These are phyloP conservation scores for Paraplagusia blochii DNA, from an alignment of 2,113 vertebrate genomes.

Conservation along the genomic window DNA sequence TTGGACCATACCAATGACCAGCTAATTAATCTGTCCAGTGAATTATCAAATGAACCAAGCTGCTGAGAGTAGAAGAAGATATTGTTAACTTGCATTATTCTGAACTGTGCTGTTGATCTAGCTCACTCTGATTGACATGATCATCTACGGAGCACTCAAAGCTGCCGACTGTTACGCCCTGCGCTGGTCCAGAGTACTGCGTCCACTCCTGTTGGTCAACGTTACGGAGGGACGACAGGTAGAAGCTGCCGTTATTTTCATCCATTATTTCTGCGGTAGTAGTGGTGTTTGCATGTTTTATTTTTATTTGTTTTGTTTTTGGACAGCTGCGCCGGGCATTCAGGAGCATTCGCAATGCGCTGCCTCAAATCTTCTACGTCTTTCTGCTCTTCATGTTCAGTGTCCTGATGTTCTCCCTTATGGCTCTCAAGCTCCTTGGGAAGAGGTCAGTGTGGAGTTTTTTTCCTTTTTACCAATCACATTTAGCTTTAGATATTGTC, in stretches of 20 bases:
- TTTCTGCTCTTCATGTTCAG: conserved; percentile 93
- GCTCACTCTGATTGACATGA: conserved; percentile 84
- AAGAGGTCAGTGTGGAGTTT: conserved; percentile 75
- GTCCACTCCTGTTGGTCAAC: conserved; percentile 90
- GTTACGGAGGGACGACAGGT: conserved; percentile 91
- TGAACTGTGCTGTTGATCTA: conserved; percentile 41
- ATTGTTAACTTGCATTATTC: background rate
- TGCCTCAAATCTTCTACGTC: conserved; percentile 87
- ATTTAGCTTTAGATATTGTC: too few species aligned
- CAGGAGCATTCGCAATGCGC: conserved; percentile 86
- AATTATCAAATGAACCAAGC: too few species aligned
- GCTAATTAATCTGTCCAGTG: too few species aligned
- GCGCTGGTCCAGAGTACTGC: conserved; percentile 86
- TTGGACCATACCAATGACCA: background rate
- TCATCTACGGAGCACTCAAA: conserved; percentile 78
- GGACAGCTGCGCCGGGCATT: conserved; percentile 87
- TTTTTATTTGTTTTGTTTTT: conserved; percentile 22
- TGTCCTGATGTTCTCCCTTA: conserved; percentile 89
- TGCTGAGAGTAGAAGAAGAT: background rate
- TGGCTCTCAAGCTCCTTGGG: conserved; percentile 89
- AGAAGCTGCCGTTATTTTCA: background rate
- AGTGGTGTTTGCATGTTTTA: background rate
- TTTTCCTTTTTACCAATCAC: background rate
- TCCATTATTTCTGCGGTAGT: background rate
- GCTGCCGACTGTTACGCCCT: conserved; percentile 64